Conservation (phyloP, 1,140 invertebrate species). For the Luehdorfia chinensis region DNA sequence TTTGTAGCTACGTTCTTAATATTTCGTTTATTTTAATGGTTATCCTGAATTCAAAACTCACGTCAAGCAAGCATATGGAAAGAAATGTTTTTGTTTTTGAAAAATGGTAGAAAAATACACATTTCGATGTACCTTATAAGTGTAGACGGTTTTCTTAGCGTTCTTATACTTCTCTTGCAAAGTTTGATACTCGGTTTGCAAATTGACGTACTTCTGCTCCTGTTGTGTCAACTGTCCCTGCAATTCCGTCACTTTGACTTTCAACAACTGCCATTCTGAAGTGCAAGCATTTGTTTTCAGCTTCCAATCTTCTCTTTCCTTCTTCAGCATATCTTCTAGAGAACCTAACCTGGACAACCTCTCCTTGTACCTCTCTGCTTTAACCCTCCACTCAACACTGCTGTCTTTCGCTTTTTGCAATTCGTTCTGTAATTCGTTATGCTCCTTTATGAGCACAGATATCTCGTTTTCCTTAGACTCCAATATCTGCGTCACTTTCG, state of each 20-base stretch:
- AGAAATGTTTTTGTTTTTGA: too few species aligned
- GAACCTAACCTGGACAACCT: conserved; percentile 39
- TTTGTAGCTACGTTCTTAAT: too few species aligned
- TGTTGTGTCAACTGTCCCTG: conserved; percentile 41
- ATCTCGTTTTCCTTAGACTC: conserved; percentile 69
- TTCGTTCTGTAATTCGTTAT: conserved; percentile 53
- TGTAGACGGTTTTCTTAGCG: conserved; percentile 77
- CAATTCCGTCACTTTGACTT: conserved; percentile 41
- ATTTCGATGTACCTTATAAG: conserved; percentile 79
- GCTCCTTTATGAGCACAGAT: conserved; percentile 62
- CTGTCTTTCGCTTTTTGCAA: conserved; percentile 53
- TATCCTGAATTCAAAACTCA: too few species aligned
- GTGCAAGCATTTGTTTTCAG: conserved; percentile 36
- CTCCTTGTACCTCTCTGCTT: conserved; percentile 59
- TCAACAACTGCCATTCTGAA: conserved; percentile 49
- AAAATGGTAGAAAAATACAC: too few species aligned
- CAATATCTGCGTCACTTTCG: conserved; percentile 74
- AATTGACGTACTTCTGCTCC: conserved; percentile 41
- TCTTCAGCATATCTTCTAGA: conserved; percentile 48
- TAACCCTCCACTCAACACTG: conserved; percentile 44
- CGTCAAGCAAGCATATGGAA: too few species aligned
- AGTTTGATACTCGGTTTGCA: conserved; percentile 52
- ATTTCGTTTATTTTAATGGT: too few species aligned
- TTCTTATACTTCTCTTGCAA: conserved; percentile 77
- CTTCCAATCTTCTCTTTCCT: conserved; percentile 54